Conservation (phyloP, 2,113 vertebrate genomes). For the Phylloscopus trochilus region DNA sequence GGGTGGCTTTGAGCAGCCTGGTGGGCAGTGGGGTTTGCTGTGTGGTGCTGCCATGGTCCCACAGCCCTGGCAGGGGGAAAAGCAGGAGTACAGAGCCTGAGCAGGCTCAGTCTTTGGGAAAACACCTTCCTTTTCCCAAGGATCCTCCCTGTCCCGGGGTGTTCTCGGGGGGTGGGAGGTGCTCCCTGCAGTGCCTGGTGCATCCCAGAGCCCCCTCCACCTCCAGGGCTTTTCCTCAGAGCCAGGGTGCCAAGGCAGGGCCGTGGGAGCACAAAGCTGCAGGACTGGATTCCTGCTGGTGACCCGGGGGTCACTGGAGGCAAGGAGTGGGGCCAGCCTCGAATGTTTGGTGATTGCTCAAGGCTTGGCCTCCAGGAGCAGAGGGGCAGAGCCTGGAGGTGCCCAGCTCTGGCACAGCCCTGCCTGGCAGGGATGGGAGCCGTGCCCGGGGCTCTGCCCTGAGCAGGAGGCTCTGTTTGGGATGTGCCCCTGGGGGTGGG, state of each 20-base stretch:
- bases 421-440: fast-evolving
- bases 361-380: background rate
- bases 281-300: background rate
- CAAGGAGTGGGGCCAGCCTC: background rate
- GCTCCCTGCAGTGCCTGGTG: background rate
- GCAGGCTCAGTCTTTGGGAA: background rate
- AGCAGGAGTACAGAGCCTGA: background rate
- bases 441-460: background rate
- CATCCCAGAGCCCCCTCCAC: background rate
- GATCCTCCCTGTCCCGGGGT: background rate
- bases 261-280: background rate
- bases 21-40: background rate
- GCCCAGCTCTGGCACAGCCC: fast-evolving
- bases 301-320: background rate
- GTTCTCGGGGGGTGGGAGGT: background rate
- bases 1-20: background rate
- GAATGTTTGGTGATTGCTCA: background rate
- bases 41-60: background rate
- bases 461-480: fast-evolving
- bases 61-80: background rate
- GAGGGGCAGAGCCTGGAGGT: background rate
- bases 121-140: background rate
- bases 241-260: fast-evolving
- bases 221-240: fast-evolving
- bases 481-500: fast-evolving